A percentile compares a stretch with the other conserved stretches of the same genome.
phyloP scores from a whole-genome alignment of 2,797 vertebrate species.

The Galaxias olidus region DNA sequence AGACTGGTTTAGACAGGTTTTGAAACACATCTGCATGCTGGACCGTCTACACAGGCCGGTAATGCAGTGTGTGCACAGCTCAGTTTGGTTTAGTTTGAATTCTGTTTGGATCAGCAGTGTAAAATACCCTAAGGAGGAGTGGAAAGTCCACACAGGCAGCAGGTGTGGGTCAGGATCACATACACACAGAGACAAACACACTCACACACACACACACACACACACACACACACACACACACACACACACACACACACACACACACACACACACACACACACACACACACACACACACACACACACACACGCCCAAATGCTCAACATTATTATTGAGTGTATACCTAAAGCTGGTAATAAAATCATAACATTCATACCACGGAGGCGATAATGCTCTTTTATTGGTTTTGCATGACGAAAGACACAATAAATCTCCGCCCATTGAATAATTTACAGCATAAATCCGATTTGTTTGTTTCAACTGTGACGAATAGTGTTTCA shows the following conservation, averaged over 20 bases:
- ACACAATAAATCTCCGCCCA: constrained; percentile 64
- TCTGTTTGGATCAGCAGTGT: too few relatives aligned
- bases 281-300: neutral
- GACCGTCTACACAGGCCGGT: too few relatives aligned
- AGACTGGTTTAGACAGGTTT: too few relatives aligned
- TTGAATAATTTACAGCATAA: constrained; percentile 68
- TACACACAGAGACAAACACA: constrained; percentile 4
- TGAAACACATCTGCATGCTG: too few relatives aligned
- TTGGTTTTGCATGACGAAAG: constrained; percentile 70
- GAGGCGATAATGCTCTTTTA: constrained; percentile 46
- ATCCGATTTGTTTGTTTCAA: constrained; percentile 73
- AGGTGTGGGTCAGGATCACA: constrained; percentile 8
- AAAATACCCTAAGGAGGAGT: too few relatives aligned
- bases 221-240: constrained; percentile 7
- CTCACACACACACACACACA: neutral
- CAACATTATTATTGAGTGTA: constrained; percentile 56
- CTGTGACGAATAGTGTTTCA: constrained; percentile 79
- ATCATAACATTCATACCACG: constrained; percentile 56
- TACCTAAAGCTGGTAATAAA: constrained; percentile 58
- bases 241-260: constrained; percentile 1
- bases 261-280: neutral
- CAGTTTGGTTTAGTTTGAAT: too few relatives aligned
- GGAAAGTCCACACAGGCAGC: too few relatives aligned
- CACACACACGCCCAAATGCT: constrained; percentile 21
- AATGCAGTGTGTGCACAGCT: too few relatives aligned